Evolutionary conservation across 2,113 vertebrate species (phyloP), one percentile per base, ranked within the genome.

Genomic region (Xiphophorus couchianus): DNA sequence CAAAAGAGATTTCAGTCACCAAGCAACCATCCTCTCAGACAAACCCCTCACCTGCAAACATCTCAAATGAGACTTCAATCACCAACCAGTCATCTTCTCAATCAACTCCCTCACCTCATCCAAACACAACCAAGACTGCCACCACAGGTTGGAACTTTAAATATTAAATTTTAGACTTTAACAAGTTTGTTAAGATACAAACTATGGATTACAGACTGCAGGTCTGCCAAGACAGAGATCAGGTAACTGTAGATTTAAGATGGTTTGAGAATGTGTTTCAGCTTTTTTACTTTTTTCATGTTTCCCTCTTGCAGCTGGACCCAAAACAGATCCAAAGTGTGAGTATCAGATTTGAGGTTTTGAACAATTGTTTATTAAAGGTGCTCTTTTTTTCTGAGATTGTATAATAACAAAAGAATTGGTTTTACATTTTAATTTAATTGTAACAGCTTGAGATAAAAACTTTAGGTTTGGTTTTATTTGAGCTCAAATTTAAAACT

Each of bases 131-230:
- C 33, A 8, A 4, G 37, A 0, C 51, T 13, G 0, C 27, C 28
- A 33, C 58, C 13, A 1, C 1, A 88, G 89, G 89, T 89, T 87
- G 82, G 89, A 74, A 13, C 37, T 71, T 28, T 69, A 35, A 78
- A 13, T 12, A 62, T 73, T 19, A n/a, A 48, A 30, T 62, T 5
- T 37, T 0, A 0, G 8, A 8, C 48, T 54, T 6, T 54, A 54
- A 54, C 7, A 58, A 58, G 25, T n/a, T 22, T 58, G 25, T 58
- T 8, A 58, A 2, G 25, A 58, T 58, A 11, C 10, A 58, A 25
- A 25, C 51, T 58, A 10, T n/a, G 22, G 51, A n/a, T 9, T 22
- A 48, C 51, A 58, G 25, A 58, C 51, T n/a, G 25, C n/a, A 58
- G 51, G 22, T 58, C 25, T 58, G 22, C 51, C 25, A 25, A 58